phyloP scores from a whole-genome alignment of 2,888 invertebrate genomes.

The Chrysolina haemoptera region DNA sequence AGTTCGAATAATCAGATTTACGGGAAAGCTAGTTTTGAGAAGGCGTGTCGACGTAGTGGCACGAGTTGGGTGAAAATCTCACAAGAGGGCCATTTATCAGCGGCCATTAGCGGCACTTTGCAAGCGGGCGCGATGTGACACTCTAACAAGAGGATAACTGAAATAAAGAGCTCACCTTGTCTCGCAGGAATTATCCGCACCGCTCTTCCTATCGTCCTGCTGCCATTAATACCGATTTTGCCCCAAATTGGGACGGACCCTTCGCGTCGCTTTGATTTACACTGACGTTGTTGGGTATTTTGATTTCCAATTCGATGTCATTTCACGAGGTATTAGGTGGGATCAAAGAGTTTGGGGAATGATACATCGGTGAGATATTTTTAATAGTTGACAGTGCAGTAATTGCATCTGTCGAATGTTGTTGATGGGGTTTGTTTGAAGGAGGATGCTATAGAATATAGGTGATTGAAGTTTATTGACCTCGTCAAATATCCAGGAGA shows the following conservation, averaged over 20 bases:
- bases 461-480: too few relatives aligned
- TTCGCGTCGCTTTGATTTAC: conserved; percentile 19
- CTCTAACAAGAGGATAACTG: conserved; percentile 67
- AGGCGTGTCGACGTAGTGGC: conserved; percentile 7
- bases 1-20: not conserved
- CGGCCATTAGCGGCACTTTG: conserved; percentile 66
- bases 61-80: conserved; percentile 36
- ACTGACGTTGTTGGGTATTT: not conserved
- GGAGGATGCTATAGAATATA: too few relatives aligned
- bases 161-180: conserved; percentile 66
- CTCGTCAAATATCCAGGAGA: too few relatives aligned
- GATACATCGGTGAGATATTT: too few relatives aligned
- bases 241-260: not conserved
- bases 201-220: conserved; percentile 54
- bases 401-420: too few relatives aligned
- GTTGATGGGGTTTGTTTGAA: too few relatives aligned
- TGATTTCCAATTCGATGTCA: not conserved
- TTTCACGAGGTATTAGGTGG: not conserved
- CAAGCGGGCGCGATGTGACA: conserved; percentile 63
- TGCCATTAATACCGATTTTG: conserved; percentile 50
- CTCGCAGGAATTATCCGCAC: conserved; percentile 64
- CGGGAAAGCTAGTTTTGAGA: conserved; percentile 1
- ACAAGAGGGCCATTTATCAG: conserved; percentile 63
- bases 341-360: too few relatives aligned
- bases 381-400: too few relatives aligned